Conservation (phyloP, 2,797 vertebrate genomes). For the Eptatretus atami region DNA sequence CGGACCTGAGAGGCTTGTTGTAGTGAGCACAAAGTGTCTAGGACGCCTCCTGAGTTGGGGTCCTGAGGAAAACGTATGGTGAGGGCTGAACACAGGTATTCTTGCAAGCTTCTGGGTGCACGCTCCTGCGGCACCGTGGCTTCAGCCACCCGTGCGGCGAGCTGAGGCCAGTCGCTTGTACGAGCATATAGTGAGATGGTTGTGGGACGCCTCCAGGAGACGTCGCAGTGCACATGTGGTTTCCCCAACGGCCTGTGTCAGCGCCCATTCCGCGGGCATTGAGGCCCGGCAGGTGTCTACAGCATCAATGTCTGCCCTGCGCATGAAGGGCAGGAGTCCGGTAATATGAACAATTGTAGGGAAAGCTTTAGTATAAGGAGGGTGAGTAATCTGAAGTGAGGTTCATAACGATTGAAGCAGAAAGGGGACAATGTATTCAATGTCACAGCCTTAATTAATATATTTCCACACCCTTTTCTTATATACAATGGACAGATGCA, state of each 20-base stretch:
- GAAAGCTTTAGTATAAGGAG: too few species aligned
- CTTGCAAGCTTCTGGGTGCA: conserved; percentile 20
- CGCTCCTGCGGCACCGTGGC: conserved; percentile 19
- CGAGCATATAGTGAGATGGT: conserved; percentile 26
- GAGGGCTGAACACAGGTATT: conserved; percentile 20
- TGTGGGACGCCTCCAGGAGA: conserved; percentile 20
- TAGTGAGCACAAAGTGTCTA: conserved; percentile 63
- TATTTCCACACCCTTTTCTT: too few species aligned
- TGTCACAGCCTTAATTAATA: too few species aligned
- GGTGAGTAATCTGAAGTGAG: too few species aligned
- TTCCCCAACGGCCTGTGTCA: conserved; percentile 32
- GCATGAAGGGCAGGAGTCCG: background rate
- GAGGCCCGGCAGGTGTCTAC: conserved; percentile 26
- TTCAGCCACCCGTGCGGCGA: conserved; percentile 26
- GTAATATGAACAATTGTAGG: too few species aligned
- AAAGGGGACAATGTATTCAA: too few species aligned
- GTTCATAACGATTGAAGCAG: too few species aligned
- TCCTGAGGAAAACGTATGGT: conserved; percentile 23
- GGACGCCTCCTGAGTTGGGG: conserved; percentile 30
- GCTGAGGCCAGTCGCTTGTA: conserved; percentile 38
- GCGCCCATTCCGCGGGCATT: conserved; percentile 36
- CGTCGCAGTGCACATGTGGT: conserved; percentile 18
- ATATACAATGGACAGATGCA: too few species aligned
- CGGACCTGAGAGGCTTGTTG: conserved; percentile 41
- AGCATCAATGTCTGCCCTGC: conserved; percentile 31